Conservation (phyloP, 2,888 invertebrate species). For the Microctonus brassicae region DNA sequence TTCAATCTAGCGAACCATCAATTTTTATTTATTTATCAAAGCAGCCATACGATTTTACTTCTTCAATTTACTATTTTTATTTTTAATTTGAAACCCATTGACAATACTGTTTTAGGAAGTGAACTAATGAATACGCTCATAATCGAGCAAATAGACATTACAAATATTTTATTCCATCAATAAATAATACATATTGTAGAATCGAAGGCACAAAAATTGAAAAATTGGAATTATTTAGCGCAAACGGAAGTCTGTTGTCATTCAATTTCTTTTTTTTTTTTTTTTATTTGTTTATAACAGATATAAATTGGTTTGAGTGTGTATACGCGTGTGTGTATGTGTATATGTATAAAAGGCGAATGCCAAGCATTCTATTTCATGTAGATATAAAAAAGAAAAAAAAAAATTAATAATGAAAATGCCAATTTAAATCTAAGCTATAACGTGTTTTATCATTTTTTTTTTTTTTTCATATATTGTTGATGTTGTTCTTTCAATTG, state of each 20-base stretch:
- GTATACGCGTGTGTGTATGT: neutral
- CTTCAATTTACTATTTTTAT: slow-evolving; percentile 12
- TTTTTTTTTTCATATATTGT: slow-evolving; percentile 26
- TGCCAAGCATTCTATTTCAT: neutral
- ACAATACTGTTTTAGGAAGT: slow-evolving; percentile 58
- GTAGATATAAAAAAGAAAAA: neutral
- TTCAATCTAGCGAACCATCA: slow-evolving; percentile 24
- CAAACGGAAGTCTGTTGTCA: slow-evolving; percentile 60
- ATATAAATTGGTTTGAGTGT: too few species aligned
- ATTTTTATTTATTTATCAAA: slow-evolving; percentile 65
- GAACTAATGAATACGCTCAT: slow-evolving; percentile 43
- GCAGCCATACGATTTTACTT: slow-evolving; percentile 62
- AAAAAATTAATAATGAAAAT: neutral
- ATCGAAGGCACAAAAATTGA: slow-evolving; percentile 65
- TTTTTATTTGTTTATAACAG: too few species aligned
- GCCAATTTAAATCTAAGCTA: neutral
- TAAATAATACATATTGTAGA: slow-evolving; percentile 64
- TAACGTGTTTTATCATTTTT: slow-evolving; percentile 10
- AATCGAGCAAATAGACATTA: slow-evolving; percentile 39
- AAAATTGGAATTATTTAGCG: slow-evolving; percentile 53
- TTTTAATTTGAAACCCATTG: slow-evolving; percentile 36
- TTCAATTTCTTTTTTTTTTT: slow-evolving; percentile 19
- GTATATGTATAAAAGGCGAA: neutral
- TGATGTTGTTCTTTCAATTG: slow-evolving; percentile 46
- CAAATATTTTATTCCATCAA: slow-evolving; percentile 51